Conservation (phyloP, 2,797 vertebrate species). For the Sparidentex hasta region DNA sequence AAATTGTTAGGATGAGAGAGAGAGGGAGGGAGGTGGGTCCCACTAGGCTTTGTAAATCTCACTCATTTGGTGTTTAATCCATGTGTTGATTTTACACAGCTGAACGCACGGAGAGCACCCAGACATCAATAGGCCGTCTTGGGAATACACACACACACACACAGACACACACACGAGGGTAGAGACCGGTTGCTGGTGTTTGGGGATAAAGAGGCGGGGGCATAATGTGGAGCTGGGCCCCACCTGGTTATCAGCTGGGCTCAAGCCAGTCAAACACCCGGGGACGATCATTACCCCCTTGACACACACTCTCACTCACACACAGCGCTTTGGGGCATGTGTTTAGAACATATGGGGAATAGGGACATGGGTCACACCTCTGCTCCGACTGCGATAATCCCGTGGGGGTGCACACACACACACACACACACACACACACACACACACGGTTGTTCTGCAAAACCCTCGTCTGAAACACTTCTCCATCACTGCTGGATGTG, state of each 20-base stretch:
- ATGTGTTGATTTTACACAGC: slow-evolving; percentile 80
- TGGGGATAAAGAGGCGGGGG: slow-evolving; percentile 53
- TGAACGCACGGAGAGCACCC: slow-evolving; percentile 70
- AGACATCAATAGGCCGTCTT: slow-evolving; percentile 69
- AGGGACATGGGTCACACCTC: slow-evolving; percentile 75
- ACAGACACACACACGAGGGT: slow-evolving; percentile 33
- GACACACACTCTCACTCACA: slow-evolving; percentile 53
- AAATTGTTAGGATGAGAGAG: slow-evolving; percentile 25
- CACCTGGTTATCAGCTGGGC: slow-evolving; percentile 82
- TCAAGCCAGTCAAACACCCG: slow-evolving; percentile 68
- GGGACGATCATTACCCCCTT: slow-evolving; percentile 75
- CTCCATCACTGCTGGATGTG: slow-evolving; percentile 49
- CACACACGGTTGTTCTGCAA: slow-evolving; percentile 37
- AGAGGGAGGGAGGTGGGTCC: slow-evolving; percentile 27
- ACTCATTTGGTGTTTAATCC: slow-evolving; percentile 78
- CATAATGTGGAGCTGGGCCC: slow-evolving; percentile 54
- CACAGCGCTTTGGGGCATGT: slow-evolving; percentile 66
- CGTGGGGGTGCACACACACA: background rate
- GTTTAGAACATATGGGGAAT: slow-evolving; percentile 81
- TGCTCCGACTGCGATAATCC: slow-evolving; percentile 69
- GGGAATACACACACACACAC: slow-evolving; percentile 70
- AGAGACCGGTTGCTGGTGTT: slow-evolving; percentile 65
- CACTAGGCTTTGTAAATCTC: slow-evolving; percentile 59
- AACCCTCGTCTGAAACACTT: slow-evolving; percentile 44
- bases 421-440: slow-evolving; percentile 20